Evolutionary conservation across 2,888 invertebrate genomes (phyloP).

Genomic region (Heliconius aoede): DNA sequence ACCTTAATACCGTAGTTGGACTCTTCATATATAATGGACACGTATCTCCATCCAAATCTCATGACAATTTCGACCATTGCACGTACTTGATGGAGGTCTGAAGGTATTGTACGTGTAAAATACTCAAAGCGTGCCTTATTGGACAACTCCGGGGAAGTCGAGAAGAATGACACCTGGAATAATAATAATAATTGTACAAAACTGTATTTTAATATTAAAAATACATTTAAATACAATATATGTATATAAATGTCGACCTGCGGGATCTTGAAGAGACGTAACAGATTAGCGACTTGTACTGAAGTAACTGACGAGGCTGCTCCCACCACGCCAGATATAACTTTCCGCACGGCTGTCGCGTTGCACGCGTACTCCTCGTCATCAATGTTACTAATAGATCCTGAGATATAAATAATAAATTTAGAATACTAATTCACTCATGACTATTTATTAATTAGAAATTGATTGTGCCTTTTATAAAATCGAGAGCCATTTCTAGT

Average conservation of each 20-base stretch:
- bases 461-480: constrained; percentile 91
- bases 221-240: not conserved
- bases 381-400: constrained; percentile 96
- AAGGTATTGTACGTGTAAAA: constrained; percentile 96
- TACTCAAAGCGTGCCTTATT: constrained; percentile 97
- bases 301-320: constrained; percentile 94
- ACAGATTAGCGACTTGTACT: constrained; percentile 94
- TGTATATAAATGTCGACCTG: constrained; percentile 66
- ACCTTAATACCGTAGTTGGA: constrained; percentile 98
- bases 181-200: not conserved
- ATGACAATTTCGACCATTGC: constrained; percentile 97
- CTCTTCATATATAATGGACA: constrained; percentile 97
- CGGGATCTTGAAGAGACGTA: constrained; percentile 96
- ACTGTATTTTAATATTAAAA: not conserved
- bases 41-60: constrained; percentile 94
- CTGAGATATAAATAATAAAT: constrained; percentile 74
- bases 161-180: constrained; percentile 95
- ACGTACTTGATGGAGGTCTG: constrained; percentile 96
- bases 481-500: constrained; percentile 95
- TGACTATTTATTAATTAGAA: not conserved
- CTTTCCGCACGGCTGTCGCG: constrained; percentile 83
- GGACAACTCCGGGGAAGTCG: constrained; percentile 95
- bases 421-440: not conserved
- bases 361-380: constrained; percentile 93
- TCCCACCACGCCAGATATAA: constrained; percentile 78